Base-by-base conservation (phyloP, 2,113 vertebrate species). In the Paedocypris sp. region DNA sequence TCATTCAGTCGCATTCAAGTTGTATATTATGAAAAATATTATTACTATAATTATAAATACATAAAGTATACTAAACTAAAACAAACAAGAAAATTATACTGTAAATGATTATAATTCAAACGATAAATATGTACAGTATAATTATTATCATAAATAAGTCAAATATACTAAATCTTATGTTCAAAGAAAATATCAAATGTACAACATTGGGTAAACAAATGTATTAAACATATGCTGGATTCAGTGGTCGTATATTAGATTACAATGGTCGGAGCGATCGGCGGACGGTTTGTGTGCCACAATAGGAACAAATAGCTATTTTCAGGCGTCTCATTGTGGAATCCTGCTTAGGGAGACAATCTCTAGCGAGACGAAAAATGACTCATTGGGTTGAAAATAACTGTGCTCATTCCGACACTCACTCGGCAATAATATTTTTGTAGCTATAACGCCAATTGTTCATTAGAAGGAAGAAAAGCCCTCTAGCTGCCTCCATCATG, bases 331-430 rank as follows among this genome's bases (percentile, higher is more conserved):
- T n/a, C 5, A 22, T 35, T 41, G 19, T 41, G 53, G 53, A 63
- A 33, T 19, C 39, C 32, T 46, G 32, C 42, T 41, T 31, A n/a
- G 60, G 13, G 48, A 54, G 49, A 45, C 41, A 3, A 18, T 58
- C 51, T 68, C 51, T 36, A 35, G 25, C 26, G 36, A 62, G 51
- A 62, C 29, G 15, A 15, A 18, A n/a, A 12, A 36, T 68, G 66
- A 68, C 36, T 68, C 66, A 58, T 20, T 19, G 46, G 60, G 20
- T 38, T 63, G 48, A 58, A 63, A 63, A 63, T 63, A 68, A 45
- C 60, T 58, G 29, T 6, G 50, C 46, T 63, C 28, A 10, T 28
- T 31, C 19, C 13, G 33, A 43, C 36, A 18, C 60, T 62, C 35
- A 46, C 20, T 16, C 38, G 35, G 61, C 59, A 43, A 36, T 36